phyloP scores from a whole-genome alignment of 2,797 vertebrate species.

The Coreius guichenoti region DNA sequence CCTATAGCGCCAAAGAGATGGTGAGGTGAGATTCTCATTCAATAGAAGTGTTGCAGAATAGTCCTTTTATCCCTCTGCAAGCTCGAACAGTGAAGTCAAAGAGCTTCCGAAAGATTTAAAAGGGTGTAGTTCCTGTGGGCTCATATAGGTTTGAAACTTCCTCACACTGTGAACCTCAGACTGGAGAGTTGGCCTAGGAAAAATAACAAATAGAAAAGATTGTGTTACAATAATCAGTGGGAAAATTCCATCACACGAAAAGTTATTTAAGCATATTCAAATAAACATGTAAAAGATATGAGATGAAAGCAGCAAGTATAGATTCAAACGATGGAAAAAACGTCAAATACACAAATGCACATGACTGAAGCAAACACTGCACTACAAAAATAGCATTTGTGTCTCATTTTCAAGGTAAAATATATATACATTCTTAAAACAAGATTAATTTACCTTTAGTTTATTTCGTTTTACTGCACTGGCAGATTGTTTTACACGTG shows the following conservation, averaged over 20 bases:
- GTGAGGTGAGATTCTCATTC: slow-evolving; percentile 71
- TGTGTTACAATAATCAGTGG: slow-evolving; percentile 41
- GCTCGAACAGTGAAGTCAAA: slow-evolving; percentile 55
- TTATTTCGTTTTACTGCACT: background rate
- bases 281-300: background rate
- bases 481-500: background rate
- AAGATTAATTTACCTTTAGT: background rate
- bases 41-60: slow-evolving; percentile 67
- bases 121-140: slow-evolving; percentile 39
- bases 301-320: background rate
- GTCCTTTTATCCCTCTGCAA: slow-evolving; percentile 62
- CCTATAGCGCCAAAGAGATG: slow-evolving; percentile 67
- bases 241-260: slow-evolving; percentile 1
- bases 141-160: slow-evolving; percentile 55
- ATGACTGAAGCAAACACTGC: background rate
- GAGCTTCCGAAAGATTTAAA: slow-evolving; percentile 48
- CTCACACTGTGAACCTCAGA: slow-evolving; percentile 59
- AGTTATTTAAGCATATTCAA: slow-evolving; percentile 6
- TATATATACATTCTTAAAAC: background rate
- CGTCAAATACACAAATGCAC: background rate
- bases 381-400: background rate
- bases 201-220: slow-evolving; percentile 52
- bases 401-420: background rate
- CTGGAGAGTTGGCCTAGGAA: slow-evolving; percentile 77
- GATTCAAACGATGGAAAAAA: slow-evolving; percentile 8